Conservation (phyloP, 2,797 vertebrate species). For the Peromyscus nudipes region DNA sequence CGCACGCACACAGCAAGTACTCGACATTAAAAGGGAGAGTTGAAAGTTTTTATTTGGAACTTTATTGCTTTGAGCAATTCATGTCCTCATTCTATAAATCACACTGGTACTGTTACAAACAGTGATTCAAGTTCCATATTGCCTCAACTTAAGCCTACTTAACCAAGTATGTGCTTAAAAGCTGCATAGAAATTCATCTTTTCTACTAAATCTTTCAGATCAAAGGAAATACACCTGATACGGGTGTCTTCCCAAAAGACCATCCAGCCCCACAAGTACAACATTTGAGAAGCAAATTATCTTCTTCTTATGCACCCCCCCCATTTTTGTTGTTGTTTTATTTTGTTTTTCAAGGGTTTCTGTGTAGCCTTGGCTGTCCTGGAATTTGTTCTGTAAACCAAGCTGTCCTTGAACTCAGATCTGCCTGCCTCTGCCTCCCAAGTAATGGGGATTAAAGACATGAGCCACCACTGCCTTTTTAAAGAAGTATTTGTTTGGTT, state of each 20-base stretch:
- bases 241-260: not conserved
- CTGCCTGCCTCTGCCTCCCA: too few species aligned
- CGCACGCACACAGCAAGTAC: too few species aligned
- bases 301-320: not conserved
- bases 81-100: constrained; percentile 53
- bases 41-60: not conserved
- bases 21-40: not conserved
- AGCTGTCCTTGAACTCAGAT: too few species aligned
- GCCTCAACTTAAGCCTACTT: constrained; percentile 8
- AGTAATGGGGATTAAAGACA: too few species aligned
- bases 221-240: constrained; percentile 37
- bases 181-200: constrained; percentile 4
- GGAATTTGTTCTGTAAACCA: too few species aligned
- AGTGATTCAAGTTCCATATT: constrained; percentile 32
- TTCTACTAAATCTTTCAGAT: constrained; percentile 45
- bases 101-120: not conserved
- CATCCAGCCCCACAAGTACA: constrained; percentile 2
- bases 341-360: too few species aligned
- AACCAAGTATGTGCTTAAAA: constrained; percentile 31
- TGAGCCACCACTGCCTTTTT: too few species aligned
- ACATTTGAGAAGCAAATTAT: constrained; percentile 31
- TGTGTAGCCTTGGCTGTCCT: too few species aligned
- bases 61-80: constrained; percentile 32
- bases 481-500: too few species aligned
- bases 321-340: not conserved